These are phyloP conservation scores for Netta rufina DNA, from an alignment of 2,797 vertebrate genomes.

Conservation along the genomic window DNA sequence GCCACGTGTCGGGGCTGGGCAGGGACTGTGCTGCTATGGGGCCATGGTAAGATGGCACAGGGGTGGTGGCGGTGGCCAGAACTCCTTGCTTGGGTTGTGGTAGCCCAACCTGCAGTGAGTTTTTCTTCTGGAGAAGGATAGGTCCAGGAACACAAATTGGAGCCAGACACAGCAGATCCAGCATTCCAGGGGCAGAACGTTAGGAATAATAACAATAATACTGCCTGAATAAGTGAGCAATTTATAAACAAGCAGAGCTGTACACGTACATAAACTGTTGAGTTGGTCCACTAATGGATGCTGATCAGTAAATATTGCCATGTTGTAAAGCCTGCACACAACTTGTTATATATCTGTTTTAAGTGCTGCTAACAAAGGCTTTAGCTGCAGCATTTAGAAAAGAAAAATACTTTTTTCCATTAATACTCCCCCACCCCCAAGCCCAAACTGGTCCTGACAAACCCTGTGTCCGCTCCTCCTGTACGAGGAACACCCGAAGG, in stretches of 20 bases:
- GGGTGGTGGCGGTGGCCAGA: not conserved
- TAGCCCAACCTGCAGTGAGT: not conserved
- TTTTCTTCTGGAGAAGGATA: not conserved
- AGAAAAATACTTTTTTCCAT: not conserved
- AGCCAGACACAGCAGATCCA: not conserved
- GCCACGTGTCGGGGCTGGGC: no score
- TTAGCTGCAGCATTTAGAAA: slow-evolving; percentile 33
- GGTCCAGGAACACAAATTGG: not conserved
- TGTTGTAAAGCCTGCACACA: not conserved
- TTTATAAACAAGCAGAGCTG: not conserved
- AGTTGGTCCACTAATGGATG: not conserved
- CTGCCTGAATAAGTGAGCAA: not conserved
- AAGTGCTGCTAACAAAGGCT: slow-evolving; percentile 10
- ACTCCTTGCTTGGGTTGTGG: not conserved
- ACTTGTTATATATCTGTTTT: not conserved
- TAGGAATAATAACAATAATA: not conserved
- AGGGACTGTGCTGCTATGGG: no score
- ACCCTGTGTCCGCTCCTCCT: slow-evolving; percentile 53
- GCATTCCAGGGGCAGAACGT: fast-evolving
- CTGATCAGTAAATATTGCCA: slow-evolving; percentile 11
- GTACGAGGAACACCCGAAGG: slow-evolving; percentile 32
- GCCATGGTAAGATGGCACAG: no score
- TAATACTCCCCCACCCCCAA: not conserved
- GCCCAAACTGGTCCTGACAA: slow-evolving; percentile 42
- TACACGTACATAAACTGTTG: not conserved